Evolutionary conservation across 2,797 vertebrate genomes (phyloP).

Genomic region (Lagodon rhomboides): DNA sequence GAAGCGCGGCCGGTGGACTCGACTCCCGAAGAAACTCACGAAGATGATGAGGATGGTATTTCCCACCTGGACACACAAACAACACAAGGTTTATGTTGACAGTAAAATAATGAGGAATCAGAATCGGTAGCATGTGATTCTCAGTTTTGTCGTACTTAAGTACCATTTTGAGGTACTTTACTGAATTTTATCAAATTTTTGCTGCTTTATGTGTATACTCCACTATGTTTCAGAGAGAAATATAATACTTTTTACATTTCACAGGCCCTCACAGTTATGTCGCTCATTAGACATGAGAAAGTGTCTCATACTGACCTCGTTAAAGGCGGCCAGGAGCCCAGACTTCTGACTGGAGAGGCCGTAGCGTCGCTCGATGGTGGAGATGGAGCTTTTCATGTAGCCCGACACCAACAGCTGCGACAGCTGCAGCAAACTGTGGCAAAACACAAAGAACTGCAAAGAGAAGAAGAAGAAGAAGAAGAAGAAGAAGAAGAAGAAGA

Average conservation of each 20-base stretch:
- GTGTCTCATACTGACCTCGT: conserved; percentile 87
- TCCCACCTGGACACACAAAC: conserved; percentile 87
- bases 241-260: no score
- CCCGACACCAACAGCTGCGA: conserved; percentile 93
- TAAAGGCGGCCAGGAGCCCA: conserved; percentile 92
- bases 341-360: conserved; percentile 94
- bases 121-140: no score
- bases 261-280: no score
- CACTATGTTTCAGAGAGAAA: no score
- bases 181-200: no score
- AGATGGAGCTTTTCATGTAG: conserved; percentile 95
- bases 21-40: conserved; percentile 93
- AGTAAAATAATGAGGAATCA: background rate
- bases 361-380: conserved; percentile 95
- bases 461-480: background rate
- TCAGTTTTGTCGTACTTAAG: no score
- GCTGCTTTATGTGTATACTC: no score
- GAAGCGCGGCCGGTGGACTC: conserved; percentile 91
- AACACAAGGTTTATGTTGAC: background rate
- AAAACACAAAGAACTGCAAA: conserved; percentile 93
- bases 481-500: no score
- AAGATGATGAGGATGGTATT: conserved; percentile 94
- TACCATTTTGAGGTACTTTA: no score
- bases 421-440: conserved; percentile 93
- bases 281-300: no score